Evolutionary conservation across 2,888 invertebrate species (phyloP).

Genomic region (Caenorhabditis japonica): DNA sequence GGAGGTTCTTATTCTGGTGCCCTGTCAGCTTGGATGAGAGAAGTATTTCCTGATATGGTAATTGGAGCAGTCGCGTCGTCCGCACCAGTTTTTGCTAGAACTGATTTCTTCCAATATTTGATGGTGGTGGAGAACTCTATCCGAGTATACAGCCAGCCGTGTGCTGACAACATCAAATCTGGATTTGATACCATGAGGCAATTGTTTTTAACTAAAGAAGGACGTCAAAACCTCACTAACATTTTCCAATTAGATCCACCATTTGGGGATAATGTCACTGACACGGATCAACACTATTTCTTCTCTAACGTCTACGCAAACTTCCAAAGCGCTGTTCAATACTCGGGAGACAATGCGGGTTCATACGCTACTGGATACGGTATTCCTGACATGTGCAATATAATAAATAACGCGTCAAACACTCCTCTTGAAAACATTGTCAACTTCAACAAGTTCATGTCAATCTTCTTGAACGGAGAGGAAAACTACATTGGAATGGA

Average conservation of each 20-base stretch:
- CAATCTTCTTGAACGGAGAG: constrained; percentile 43
- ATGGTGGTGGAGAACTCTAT: constrained; percentile 42
- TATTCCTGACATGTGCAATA: constrained; percentile 86
- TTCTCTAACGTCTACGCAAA: constrained; percentile 86
- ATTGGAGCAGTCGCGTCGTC: constrained; percentile 89
- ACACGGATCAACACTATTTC: constrained; percentile 83
- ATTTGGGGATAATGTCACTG: constrained; percentile 29
- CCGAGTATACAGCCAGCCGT: constrained; percentile 22
- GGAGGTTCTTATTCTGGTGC: constrained; percentile 84
- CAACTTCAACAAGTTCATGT: constrained; percentile 79
- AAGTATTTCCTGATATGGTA: constrained; percentile 88
- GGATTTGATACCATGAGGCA: constrained; percentile 42
- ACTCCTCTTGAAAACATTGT: constrained; percentile 26
- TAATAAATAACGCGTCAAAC: constrained; percentile 80
- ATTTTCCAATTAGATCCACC: constrained; percentile 37
- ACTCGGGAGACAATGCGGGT: constrained; percentile 91
- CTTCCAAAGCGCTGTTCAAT: constrained; percentile 92
- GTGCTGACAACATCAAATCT: constrained; percentile 30
- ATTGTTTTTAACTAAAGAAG: constrained; percentile 20
- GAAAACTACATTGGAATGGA: neutral
- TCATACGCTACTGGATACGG: constrained; percentile 80
- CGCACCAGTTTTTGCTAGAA: constrained; percentile 87
- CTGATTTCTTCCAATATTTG: constrained; percentile 47
- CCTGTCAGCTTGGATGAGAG: constrained; percentile 78
- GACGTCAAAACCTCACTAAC: constrained; percentile 17